These are phyloP conservation scores for Callipepla squamata DNA, from an alignment of 2,113 vertebrate species.

Conservation along the genomic window DNA sequence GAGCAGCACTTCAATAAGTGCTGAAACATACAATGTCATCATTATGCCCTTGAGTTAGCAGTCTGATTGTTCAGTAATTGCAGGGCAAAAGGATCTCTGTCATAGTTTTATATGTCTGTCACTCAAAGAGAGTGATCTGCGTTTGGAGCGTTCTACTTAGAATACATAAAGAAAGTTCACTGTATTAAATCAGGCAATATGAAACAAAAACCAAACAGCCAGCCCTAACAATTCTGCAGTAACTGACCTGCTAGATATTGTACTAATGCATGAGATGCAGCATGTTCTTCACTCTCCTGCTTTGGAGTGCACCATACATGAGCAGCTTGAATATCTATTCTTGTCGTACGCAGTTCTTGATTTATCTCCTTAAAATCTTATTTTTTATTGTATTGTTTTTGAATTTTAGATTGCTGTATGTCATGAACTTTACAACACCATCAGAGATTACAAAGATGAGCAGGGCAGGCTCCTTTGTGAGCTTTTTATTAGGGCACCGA, in stretches of 20 bases:
- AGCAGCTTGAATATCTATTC: background rate
- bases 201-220: background rate
- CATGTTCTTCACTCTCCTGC: background rate
- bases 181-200: background rate
- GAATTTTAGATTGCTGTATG: conserved; percentile 93
- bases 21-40: background rate
- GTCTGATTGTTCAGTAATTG: conserved; percentile 4
- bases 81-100: background rate
- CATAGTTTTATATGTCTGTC: background rate
- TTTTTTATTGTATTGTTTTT: background rate
- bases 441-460: conserved; percentile 98
- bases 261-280: background rate
- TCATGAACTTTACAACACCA: conserved; percentile 96
- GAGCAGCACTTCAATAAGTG: background rate
- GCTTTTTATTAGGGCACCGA: conserved; percentile 96
- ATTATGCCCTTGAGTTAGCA: background rate
- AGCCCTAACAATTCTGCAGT: background rate
- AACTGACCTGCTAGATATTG: background rate
- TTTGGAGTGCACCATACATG: background rate
- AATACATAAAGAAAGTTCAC: background rate
- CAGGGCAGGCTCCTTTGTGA: conserved; percentile 96
- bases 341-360: background rate
- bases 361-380: background rate
- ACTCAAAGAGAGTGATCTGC: background rate
- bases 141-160: background rate